A percentile compares a stretch with the other conserved stretches of the same genome.
Evolutionary conservation across 2,797 vertebrate species (phyloP).

Genomic region (Etheostoma nigrum): DNA sequence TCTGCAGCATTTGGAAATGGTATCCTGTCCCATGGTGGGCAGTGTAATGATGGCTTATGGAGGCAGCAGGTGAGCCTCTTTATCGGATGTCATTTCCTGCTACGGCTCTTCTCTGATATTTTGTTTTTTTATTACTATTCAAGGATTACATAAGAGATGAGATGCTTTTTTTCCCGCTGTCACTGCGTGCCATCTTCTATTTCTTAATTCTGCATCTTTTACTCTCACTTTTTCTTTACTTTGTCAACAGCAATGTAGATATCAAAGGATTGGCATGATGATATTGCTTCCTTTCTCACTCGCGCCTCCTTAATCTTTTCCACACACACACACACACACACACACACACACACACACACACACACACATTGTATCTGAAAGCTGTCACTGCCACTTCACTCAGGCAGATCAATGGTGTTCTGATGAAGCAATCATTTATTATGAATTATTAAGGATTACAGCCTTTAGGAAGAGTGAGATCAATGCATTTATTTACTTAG

Average conservation of each 20-base stretch:
- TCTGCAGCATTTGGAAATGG: constrained; percentile 49
- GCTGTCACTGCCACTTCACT: constrained; percentile 16
- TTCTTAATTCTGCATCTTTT: constrained; percentile 27
- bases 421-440: constrained; percentile 34
- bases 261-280: constrained; percentile 10
- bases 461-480: neutral
- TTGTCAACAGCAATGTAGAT: constrained; percentile 24
- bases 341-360: neutral
- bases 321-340: neutral
- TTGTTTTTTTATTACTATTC: constrained; percentile 7
- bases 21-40: constrained; percentile 67
- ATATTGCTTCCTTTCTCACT: constrained; percentile 25
- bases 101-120: constrained; percentile 29
- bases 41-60: constrained; percentile 77
- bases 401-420: constrained; percentile 32
- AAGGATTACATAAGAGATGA: constrained; percentile 40
- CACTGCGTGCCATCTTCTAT: neutral
- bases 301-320: constrained; percentile 19
- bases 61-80: constrained; percentile 68
- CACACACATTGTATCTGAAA: constrained; percentile 34
- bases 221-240: neutral
- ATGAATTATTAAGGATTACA: constrained; percentile 8
- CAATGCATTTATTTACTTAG: neutral
- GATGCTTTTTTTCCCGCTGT: constrained; percentile 18
- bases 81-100: constrained; percentile 79